Percentiles rank a stretch among this genome's conserved stretches.
Evolutionary conservation across 2,888 invertebrate species (phyloP).

Genomic region (Tiliacea aurago): DNA sequence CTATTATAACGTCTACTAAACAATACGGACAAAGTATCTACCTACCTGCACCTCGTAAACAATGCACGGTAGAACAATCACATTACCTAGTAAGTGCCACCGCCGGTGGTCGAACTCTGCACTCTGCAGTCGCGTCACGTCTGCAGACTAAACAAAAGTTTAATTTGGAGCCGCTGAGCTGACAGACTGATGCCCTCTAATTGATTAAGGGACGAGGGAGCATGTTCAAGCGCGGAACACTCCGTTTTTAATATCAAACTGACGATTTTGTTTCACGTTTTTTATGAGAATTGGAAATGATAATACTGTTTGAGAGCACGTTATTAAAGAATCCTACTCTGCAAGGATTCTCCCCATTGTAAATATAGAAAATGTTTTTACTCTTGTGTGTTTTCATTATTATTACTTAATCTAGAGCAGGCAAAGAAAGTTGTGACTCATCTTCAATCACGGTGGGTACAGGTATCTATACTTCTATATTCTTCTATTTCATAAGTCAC

Average conservation of each 20-base stretch:
- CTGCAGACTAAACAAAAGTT: constrained; percentile 33
- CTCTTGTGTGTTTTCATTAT: constrained; percentile 5
- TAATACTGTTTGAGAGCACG: too few relatives aligned
- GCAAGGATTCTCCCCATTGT: too few relatives aligned
- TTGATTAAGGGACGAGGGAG: constrained; percentile 21
- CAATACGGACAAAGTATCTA: neutral
- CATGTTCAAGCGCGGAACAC: constrained; percentile 1
- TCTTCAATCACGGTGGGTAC: neutral
- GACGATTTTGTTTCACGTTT: constrained; percentile 16
- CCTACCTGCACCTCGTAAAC: neutral
- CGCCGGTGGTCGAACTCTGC: constrained; percentile 3
- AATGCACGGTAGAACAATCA: neutral
- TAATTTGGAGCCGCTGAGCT: constrained; percentile 5
- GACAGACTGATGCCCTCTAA: constrained; percentile 27
- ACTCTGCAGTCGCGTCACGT: constrained; percentile 29
- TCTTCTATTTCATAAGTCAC: too few relatives aligned
- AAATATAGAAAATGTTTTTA: too few relatives aligned
- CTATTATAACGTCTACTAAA: neutral
- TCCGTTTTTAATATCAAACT: constrained; percentile 31
- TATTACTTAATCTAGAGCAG: constrained; percentile 6
- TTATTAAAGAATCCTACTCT: too few relatives aligned
- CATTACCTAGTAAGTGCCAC: too few relatives aligned
- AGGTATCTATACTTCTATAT: too few relatives aligned
- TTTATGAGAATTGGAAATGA: constrained; percentile 18
- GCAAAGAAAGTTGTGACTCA: neutral